Conservation (phyloP, 2,113 vertebrate genomes). For the Symphodus melops region DNA sequence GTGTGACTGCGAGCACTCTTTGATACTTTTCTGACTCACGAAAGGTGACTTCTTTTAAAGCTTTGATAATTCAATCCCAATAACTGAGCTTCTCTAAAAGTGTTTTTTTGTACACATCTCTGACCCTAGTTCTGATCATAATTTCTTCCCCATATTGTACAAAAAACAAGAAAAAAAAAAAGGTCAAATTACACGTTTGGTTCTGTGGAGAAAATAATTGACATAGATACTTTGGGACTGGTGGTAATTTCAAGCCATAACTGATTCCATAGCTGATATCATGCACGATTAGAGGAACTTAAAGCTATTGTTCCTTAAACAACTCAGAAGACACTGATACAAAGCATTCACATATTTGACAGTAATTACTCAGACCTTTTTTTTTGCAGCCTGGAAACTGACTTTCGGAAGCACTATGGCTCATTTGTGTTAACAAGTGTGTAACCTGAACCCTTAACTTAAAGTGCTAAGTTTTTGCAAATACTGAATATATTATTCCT, state of each 20-base stretch:
- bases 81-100: slow-evolving; percentile 43
- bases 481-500: slow-evolving; percentile 5
- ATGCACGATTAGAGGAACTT: neutral
- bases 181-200: too few species aligned
- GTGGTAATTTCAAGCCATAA: neutral
- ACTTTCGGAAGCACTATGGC: neutral
- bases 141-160: too few species aligned
- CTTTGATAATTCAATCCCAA: slow-evolving; percentile 26
- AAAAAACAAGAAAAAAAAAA: neutral
- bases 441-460: slow-evolving; percentile 10
- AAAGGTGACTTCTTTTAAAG: slow-evolving; percentile 13
- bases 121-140: slow-evolving; percentile 5
- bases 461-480: neutral
- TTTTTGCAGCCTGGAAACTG: neutral
- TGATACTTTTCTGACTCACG: slow-evolving; percentile 9
- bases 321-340: neutral
- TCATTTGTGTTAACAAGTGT: slow-evolving; percentile 15
- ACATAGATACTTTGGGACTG: neutral
- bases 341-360: neutral
- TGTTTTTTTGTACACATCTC: slow-evolving; percentile 22
- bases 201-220: neutral
- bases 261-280: too few species aligned
- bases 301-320: neutral
- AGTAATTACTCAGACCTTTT: too few species aligned
- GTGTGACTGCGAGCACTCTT: slow-evolving; percentile 27